Evolutionary conservation across 2,113 vertebrate species (phyloP), one percentile per base, ranked within the genome.

Genomic region (Syngnathus scovelli): DNA sequence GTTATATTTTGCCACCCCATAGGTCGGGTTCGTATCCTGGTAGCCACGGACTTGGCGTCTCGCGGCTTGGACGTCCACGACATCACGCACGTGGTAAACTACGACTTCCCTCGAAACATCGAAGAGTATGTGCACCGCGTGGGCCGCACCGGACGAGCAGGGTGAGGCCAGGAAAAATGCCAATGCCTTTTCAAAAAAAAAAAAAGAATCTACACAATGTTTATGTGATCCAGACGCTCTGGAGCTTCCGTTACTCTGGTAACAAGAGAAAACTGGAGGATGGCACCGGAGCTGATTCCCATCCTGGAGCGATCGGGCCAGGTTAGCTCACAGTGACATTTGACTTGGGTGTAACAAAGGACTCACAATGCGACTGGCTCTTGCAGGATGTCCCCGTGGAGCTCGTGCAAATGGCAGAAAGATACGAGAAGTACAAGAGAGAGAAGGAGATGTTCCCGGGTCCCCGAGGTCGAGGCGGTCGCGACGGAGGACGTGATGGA

Each of bases 111-210:
- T 21, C 92, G 92, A n/a, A 98, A 98, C 76, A 93, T 98, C 41
- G 96, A 99, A 71, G 97, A 99, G 52, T 98, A 98, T 1, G 94
- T 99, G 13, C 97, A 99, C 68, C 92, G 97, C 68, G 87, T 99
- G 36, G 97, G 96, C 2, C 93, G 95, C 23, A 99, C 97, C 1
- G 97, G 96, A 46, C 90, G 97, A 86, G 96, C 96, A 51, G 96
- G 97, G 97, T 99, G 80, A 82, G 80, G 0, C 11, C 16, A 2
- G 8, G 23, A 1, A 16, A 43, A 8, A 33, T 33, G 27, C 27
- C 3, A 33, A 33, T 33, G 41, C 10, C 13, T 21, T 21, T 46
- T 15, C 16, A 11, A 27, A 13, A 12, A 21, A 38, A 61, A 38
- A n/a, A n/a, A 46, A 41, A 43, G 11, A 18, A 16, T 33, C 18